phyloP scores from a whole-genome alignment of 2,888 invertebrate genomes.

The Maniola hyperantus region DNA sequence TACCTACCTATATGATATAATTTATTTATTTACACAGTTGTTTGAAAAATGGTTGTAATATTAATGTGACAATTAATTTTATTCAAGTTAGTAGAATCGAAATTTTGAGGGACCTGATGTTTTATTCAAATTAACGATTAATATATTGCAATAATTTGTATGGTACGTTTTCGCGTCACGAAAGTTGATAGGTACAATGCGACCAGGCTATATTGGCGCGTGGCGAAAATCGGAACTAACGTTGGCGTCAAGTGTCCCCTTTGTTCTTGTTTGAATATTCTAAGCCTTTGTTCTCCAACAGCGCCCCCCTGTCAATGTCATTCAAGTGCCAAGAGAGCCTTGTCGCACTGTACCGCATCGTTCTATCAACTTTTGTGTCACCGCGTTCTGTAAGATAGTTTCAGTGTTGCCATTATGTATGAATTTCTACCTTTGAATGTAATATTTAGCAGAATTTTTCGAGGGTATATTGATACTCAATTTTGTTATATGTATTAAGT shows the following conservation, averaged over 20 bases:
- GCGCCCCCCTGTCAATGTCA: too few species aligned
- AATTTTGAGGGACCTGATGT: conserved; percentile 33
- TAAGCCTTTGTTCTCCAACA: too few species aligned
- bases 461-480: not conserved
- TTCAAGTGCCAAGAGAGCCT: too few species aligned
- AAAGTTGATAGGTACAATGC: too few species aligned
- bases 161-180: not conserved
- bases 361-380: conserved; percentile 2
- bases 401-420: conserved; percentile 28
- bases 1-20: too few species aligned
- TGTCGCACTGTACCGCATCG: too few species aligned
- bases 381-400: conserved; percentile 1
- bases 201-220: too few species aligned
- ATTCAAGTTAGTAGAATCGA: conserved; percentile 15
- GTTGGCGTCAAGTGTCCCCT: too few species aligned
- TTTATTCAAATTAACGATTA: conserved; percentile 12
- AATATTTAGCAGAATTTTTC: conserved; percentile 5
- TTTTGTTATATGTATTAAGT: not conserved
- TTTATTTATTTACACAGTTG: too few species aligned
- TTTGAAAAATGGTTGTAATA: conserved; percentile 27
- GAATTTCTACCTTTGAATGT: conserved; percentile 4
- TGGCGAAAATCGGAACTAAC: too few species aligned
- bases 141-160: not conserved
- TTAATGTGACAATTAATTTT: conserved; percentile 19
- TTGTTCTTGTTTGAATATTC: too few species aligned